Conservation (phyloP, 2,113 vertebrate genomes). For the Rattus norvegicus region DNA sequence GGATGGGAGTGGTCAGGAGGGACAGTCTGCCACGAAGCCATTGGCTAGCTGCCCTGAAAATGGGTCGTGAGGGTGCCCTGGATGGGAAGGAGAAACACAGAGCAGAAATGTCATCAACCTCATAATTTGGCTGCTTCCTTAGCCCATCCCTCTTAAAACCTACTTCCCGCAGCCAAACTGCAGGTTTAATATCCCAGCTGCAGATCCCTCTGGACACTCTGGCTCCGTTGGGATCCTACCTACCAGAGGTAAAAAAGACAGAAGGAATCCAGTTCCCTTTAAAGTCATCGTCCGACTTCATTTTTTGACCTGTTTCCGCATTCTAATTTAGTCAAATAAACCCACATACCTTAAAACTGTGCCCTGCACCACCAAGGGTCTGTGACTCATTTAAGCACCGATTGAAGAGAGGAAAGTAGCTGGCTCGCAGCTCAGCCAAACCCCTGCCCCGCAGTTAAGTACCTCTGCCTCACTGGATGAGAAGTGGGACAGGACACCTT, state of each 20-base stretch:
- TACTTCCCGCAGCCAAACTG: constrained; percentile 59
- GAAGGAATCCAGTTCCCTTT: constrained; percentile 52
- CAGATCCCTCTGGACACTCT: constrained; percentile 38
- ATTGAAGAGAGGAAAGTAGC: not conserved
- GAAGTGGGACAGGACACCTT: not conserved
- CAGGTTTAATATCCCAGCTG: constrained; percentile 52
- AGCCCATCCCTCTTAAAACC: constrained; percentile 44
- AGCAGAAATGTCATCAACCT: constrained; percentile 73
- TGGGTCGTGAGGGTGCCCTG: constrained; percentile 74
- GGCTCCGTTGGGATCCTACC: constrained; percentile 60
- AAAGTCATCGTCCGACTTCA: constrained; percentile 58
- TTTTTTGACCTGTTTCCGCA: constrained; percentile 75
- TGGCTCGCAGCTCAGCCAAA: not conserved
- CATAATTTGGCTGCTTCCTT: constrained; percentile 72
- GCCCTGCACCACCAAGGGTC: not conserved
- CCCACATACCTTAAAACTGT: constrained; percentile 56
- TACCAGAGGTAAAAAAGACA: constrained; percentile 12
- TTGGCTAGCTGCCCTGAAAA: constrained; percentile 71
- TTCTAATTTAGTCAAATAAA: constrained; percentile 77
- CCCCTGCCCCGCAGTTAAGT: not conserved
- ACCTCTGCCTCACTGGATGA: not conserved
- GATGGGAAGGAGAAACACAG: constrained; percentile 41
- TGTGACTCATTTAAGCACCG: constrained; percentile 29
- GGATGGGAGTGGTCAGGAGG: constrained; percentile 72
- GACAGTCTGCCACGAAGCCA: constrained; percentile 74